phyloP scores from a whole-genome alignment of 2,113 vertebrate genomes.

The Limanda limanda region DNA sequence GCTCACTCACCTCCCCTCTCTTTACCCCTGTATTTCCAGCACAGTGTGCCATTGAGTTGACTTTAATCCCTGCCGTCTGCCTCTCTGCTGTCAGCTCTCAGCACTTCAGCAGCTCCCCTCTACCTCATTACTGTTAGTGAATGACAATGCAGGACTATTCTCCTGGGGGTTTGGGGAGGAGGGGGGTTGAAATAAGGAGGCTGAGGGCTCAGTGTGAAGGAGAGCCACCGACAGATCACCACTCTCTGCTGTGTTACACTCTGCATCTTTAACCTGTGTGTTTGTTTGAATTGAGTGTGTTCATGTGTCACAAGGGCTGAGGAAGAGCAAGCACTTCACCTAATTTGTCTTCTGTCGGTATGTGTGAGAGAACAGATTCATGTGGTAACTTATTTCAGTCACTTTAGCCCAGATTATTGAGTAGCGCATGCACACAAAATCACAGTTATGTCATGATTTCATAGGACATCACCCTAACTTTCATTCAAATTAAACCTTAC shows the following conservation, averaged over 20 bases:
- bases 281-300: too few relatives aligned
- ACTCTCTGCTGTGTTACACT: neutral
- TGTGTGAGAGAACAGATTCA: too few relatives aligned
- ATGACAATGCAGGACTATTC: conserved; percentile 48
- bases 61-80: conserved; percentile 37
- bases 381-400: too few relatives aligned
- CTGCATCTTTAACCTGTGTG: too few relatives aligned
- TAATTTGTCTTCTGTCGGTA: too few relatives aligned
- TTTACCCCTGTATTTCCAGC: conserved; percentile 6
- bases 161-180: conserved; percentile 21
- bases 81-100: conserved; percentile 36
- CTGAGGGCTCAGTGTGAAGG: conserved; percentile 21
- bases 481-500: too few relatives aligned
- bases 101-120: conserved; percentile 39
- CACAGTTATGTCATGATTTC: too few relatives aligned
- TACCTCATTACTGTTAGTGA: conserved; percentile 56
- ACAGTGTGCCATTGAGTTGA: conserved; percentile 47
- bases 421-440: too few relatives aligned
- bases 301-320: too few relatives aligned
- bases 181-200: conserved; percentile 13
- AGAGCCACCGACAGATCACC: conserved; percentile 4
- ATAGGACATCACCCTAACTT: too few relatives aligned
- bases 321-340: too few relatives aligned
- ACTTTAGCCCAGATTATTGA: too few relatives aligned
- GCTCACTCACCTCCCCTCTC: neutral